Base-by-base conservation (phyloP, 2,113 vertebrate species). In the Sterrhoptilus dennistouni region DNA sequence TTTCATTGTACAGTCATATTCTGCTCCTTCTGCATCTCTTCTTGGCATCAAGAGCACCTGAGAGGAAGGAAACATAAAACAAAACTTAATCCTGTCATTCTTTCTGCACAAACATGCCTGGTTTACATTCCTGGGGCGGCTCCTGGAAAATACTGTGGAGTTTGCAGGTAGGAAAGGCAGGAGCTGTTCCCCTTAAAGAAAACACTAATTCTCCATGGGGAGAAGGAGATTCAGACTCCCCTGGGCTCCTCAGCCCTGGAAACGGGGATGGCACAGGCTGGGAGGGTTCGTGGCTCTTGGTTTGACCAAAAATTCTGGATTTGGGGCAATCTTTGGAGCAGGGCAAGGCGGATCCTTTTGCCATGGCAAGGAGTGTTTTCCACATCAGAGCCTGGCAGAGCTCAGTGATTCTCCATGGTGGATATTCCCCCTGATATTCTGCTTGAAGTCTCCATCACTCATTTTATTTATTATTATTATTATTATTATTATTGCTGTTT, bases 31-130 rank as follows among this genome's bases (percentile, higher is more conserved):
- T 92, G 68, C 7, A 90, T 87, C 85, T 93, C 83, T 44, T 81
- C 68, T 90, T 92, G 94, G 89, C 82, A 75, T 56, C 54, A n/a
- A 53, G 65, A 91, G 72, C 29, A 83, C 87, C 82, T 88, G 78
- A 80, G 82, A 94, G 83, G 93, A 84, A 94, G 95, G 89, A 94
- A 94, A 71, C 78, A 70, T 76, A 83, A 91, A 87, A 5, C 95
- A 93, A 87, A 89, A 66, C 56, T 87, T 81, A 81, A 93, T 93
- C 93, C 71, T 88, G 88, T 49, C 85, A 63, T 89, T 95, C 94
- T 91, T 61, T 56, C 68, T 83, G 70, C 91, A 74, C 56, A 25
- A 52, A 79, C 21, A 44, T 54, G 49, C 72, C 69, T 94, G 83
- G 72, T 94, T 95, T 86, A 3, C 63, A 3, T 59, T 84, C 75